Evolutionary conservation across 1,140 invertebrate species (phyloP).

Genomic region (Spodoptera litura): DNA sequence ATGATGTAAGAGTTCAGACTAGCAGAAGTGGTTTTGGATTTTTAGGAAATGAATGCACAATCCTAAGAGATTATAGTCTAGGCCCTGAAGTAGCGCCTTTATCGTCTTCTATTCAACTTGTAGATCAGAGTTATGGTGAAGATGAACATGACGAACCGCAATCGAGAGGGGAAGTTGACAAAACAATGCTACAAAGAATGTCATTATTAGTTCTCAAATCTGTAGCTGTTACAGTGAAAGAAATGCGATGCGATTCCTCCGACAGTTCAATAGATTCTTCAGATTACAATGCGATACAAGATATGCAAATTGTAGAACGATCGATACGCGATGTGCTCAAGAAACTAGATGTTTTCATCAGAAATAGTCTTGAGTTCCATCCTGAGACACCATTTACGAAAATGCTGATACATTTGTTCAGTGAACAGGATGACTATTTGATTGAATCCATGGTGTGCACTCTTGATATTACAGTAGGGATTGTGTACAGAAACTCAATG

Average conservation of each 20-base stretch:
- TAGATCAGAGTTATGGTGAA: slow-evolving; percentile 79
- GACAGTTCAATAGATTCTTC: slow-evolving; percentile 93
- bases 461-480: slow-evolving; percentile 93
- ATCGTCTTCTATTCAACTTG: slow-evolving; percentile 72
- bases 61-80: slow-evolving; percentile 73
- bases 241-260: slow-evolving; percentile 94
- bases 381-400: slow-evolving; percentile 95
- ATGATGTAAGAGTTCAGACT: slow-evolving; percentile 81
- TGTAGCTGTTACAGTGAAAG: slow-evolving; percentile 95
- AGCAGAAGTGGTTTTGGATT: slow-evolving; percentile 86
- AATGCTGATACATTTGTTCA: slow-evolving; percentile 95
- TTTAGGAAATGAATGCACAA: slow-evolving; percentile 84
- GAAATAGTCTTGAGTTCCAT: slow-evolving; percentile 93
- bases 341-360: slow-evolving; percentile 93
- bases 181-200: slow-evolving; percentile 93
- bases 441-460: slow-evolving; percentile 97
- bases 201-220: slow-evolving; percentile 94
- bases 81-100: slow-evolving; percentile 71
- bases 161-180: slow-evolving; percentile 85
- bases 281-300: slow-evolving; percentile 94
- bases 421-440: slow-evolving; percentile 96
- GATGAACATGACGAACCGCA: slow-evolving; percentile 71
- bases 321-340: slow-evolving; percentile 93
- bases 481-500: slow-evolving; percentile 92
- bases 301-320: slow-evolving; percentile 94